A percentile compares a stretch with the other conserved stretches of the same genome.
phyloP scores from a whole-genome alignment of 2,888 invertebrate species.

The Chrysopilus asiliformis region DNA sequence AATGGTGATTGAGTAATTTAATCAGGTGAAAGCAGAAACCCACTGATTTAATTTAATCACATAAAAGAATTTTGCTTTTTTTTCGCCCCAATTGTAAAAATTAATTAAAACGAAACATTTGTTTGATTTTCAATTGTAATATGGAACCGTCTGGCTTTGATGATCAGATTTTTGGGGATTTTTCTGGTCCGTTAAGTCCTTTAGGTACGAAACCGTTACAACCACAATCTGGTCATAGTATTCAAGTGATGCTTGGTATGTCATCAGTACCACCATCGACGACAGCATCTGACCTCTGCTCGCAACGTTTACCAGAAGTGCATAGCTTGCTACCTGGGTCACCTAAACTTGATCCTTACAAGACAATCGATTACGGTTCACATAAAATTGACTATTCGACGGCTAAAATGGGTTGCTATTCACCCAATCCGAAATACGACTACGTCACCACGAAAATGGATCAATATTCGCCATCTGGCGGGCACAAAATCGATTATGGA shows the following conservation, averaged over 20 bases:
- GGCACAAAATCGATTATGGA: slow-evolving; percentile 12
- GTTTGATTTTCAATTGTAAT: too few relatives aligned
- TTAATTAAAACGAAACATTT: slow-evolving; percentile 1
- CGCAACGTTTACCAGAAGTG: slow-evolving; percentile 33
- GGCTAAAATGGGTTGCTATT: slow-evolving; percentile 32
- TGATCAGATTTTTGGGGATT: slow-evolving; percentile 68
- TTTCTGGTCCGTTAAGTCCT: slow-evolving; percentile 45
- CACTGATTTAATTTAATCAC: too few relatives aligned
- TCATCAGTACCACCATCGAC: slow-evolving; percentile 24
- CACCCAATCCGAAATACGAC: slow-evolving; percentile 35
- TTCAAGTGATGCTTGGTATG: slow-evolving; percentile 55
- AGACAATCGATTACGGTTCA: slow-evolving; percentile 23
- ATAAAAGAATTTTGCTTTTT: too few relatives aligned
- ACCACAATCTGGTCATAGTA: slow-evolving; percentile 36
- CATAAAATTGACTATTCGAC: slow-evolving; percentile 31
- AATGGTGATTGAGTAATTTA: too few relatives aligned
- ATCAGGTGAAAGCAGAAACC: too few relatives aligned
- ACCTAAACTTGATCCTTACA: slow-evolving; percentile 30
- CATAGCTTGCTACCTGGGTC: slow-evolving; percentile 32
- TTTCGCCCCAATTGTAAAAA: too few relatives aligned
- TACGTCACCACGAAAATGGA: slow-evolving; percentile 29
- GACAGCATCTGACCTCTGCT: slow-evolving; percentile 20
- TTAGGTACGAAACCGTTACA: slow-evolving; percentile 30
- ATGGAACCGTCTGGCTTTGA: slow-evolving; percentile 64
- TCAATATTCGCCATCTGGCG: slow-evolving; percentile 16